Conservation (phyloP, 2,888 invertebrate species). For the Tenthredo mesomela region DNA sequence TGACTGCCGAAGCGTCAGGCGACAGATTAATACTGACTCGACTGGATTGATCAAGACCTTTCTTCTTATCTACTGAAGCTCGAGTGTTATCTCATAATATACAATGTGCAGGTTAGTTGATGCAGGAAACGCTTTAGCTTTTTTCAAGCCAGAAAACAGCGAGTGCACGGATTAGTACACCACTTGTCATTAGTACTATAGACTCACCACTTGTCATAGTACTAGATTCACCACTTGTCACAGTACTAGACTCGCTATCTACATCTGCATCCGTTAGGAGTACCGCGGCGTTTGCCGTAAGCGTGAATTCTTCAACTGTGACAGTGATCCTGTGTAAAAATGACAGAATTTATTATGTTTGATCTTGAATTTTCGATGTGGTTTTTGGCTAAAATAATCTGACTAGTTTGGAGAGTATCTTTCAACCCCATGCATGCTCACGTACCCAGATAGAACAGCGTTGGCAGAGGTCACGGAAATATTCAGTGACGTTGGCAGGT, state of each 20-base stretch:
- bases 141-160: slow-evolving; percentile 15
- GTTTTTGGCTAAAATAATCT: neutral
- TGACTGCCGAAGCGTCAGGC: too few species aligned
- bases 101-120: neutral
- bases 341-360: neutral
- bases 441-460: slow-evolving; percentile 31
- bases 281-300: slow-evolving; percentile 50
- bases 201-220: too few species aligned
- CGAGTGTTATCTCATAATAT: too few species aligned
- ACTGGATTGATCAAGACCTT: too few species aligned
- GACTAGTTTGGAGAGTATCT: neutral
- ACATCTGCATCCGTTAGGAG: slow-evolving; percentile 32
- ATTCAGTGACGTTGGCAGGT: slow-evolving; percentile 60
- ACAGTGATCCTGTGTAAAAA: slow-evolving; percentile 6
- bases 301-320: neutral
- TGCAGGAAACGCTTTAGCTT: neutral
- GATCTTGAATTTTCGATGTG: neutral
- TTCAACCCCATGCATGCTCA: neutral
- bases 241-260: too few species aligned
- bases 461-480: slow-evolving; percentile 51
- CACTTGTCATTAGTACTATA: neutral
- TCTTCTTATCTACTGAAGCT: too few species aligned
- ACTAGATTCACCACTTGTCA: slow-evolving; percentile 22
- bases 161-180: neutral
- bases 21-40: too few species aligned